Evolutionary conservation across 2,113 vertebrate genomes (phyloP).

Genomic region (Herpailurus yagouaroundi): DNA sequence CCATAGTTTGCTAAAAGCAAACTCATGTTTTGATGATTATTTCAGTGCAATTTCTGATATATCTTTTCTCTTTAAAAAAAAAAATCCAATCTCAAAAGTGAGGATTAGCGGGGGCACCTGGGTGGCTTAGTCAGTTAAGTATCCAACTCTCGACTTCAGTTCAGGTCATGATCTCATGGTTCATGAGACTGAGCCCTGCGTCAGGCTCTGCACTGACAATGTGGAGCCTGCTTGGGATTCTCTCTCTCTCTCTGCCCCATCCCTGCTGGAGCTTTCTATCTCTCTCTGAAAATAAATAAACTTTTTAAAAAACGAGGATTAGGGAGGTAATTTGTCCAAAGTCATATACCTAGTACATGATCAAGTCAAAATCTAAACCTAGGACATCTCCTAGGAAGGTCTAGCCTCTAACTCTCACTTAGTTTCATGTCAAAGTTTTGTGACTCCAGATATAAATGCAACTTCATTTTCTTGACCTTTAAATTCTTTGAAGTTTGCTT

Average conservation of each 20-base stretch:
- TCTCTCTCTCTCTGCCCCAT: neutral
- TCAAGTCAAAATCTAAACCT: constrained; percentile 8
- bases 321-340: neutral
- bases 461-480: constrained; percentile 34
- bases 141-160: neutral
- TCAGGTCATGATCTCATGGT: neutral
- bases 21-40: neutral
- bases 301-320: neutral
- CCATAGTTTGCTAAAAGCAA: neutral
- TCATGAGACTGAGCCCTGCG: neutral
- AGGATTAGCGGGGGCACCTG: neutral
- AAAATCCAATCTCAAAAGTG: neutral
- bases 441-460: neutral
- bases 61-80: neutral
- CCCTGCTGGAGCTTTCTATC: neutral
- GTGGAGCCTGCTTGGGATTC: neutral
- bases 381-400: neutral
- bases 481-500: constrained; percentile 40
- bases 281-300: neutral
- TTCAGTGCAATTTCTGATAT: neutral
- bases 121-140: neutral
- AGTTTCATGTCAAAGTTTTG: neutral
- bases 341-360: neutral
- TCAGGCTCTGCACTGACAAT: neutral
- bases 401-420: neutral